Evolutionary conservation across 2,113 vertebrate species (phyloP).

Genomic region (Rhinogobius similis): DNA sequence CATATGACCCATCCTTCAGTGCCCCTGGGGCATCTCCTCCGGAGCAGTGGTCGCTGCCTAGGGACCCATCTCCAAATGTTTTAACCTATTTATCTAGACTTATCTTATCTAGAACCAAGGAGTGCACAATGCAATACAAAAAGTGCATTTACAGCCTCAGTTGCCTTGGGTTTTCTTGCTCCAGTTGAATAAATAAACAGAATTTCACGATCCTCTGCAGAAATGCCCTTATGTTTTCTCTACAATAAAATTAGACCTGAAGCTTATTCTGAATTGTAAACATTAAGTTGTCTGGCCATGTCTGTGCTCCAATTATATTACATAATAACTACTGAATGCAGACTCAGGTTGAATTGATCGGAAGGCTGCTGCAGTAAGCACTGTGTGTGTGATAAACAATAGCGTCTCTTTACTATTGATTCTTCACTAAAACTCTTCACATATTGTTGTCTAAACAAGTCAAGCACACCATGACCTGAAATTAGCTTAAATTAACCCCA

Average conservation of each 20-base stretch:
- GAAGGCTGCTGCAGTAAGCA: slow-evolving; percentile 24
- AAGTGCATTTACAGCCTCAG: not conserved
- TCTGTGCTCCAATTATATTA: slow-evolving; percentile 50
- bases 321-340: slow-evolving; percentile 23
- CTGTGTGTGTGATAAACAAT: slow-evolving; percentile 17
- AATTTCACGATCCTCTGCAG: slow-evolving; percentile 4
- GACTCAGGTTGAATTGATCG: slow-evolving; percentile 24
- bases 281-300: slow-evolving; percentile 39
- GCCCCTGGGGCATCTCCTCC: too few relatives aligned
- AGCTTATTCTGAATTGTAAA: slow-evolving; percentile 42
- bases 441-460: slow-evolving; percentile 27
- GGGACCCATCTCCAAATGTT: too few relatives aligned
- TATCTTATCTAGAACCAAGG: too few relatives aligned
- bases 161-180: not conserved
- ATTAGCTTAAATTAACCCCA: slow-evolving; percentile 65
- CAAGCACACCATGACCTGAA: slow-evolving; percentile 28
- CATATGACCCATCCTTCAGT: too few relatives aligned
- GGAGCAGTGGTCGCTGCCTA: too few relatives aligned
- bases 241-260: slow-evolving; percentile 34
- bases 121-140: too few relatives aligned
- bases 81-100: too few relatives aligned
- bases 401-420: slow-evolving; percentile 18
- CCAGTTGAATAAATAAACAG: not conserved
- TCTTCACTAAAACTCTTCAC: slow-evolving; percentile 24
- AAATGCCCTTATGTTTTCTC: slow-evolving; percentile 23